Percentiles rank a stretch among this genome's conserved stretches.
Evolutionary conservation across 2,888 invertebrate species (phyloP).

Genomic region (Allolobophora icterica): DNA sequence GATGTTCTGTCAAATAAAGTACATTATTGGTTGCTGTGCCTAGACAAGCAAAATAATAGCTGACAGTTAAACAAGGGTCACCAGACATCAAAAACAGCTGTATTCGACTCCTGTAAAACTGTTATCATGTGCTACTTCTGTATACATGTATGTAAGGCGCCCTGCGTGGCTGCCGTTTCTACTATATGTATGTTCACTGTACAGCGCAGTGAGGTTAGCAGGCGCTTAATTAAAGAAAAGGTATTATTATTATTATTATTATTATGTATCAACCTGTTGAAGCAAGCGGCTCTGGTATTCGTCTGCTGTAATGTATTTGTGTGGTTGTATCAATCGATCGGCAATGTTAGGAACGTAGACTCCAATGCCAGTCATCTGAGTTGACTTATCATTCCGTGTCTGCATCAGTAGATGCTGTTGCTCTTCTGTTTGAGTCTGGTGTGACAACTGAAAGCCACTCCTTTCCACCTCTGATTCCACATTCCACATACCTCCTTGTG

Average conservation of each 20-base stretch:
- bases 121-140: no score
- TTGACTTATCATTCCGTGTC: constrained; percentile 62
- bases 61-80: background rate
- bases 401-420: constrained; percentile 60
- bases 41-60: background rate
- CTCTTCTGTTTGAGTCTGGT: constrained; percentile 64
- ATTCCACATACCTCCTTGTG: constrained; percentile 61
- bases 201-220: no score
- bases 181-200: no score
- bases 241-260: no score
- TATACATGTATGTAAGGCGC: no score
- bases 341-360: constrained; percentile 60
- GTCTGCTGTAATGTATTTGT: constrained; percentile 63
- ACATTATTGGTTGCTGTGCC: background rate
- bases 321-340: constrained; percentile 62
- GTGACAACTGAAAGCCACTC: constrained; percentile 51
- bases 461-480: background rate
- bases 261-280: background rate
- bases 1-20: no score
- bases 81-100: no score
- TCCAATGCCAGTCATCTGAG: constrained; percentile 66
- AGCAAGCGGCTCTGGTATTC: constrained; percentile 49
- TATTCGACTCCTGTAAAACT: no score
- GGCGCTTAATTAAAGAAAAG: no score
- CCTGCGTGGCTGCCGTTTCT: no score